Base-by-base conservation (phyloP, 1,140 invertebrate species). In the Galleria mellonella region DNA sequence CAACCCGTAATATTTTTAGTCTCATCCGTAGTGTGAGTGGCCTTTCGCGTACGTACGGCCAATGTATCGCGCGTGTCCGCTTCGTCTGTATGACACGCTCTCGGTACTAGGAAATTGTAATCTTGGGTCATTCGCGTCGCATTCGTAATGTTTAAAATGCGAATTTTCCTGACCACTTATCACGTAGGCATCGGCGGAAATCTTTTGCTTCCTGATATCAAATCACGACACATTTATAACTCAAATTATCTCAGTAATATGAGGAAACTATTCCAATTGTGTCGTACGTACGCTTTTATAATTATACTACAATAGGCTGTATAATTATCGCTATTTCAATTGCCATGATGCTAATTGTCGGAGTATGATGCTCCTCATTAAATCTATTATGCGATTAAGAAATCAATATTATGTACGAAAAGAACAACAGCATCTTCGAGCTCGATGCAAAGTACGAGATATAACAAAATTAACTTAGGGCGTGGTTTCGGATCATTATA, bases 1-100 rank as follows among this genome's bases (percentile, higher is more conserved):
- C 81, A 83, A 72, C 72, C 59, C 67, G 72, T 62, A 77, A 77
- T 82, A 84, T 84, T 83, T 84, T 83, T 84, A 83, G 81, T 75
- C 69, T 65, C 71, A 67, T 52, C 43, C 58, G 44, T 33, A 64
- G 74, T 74, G 73, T 74, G 72, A 53, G 72, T 71, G 69, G 61
- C 65, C 68, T 81, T 67, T 72, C 65, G 54, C 54, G 44, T 63
- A 37, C 17, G 29, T 40, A 27, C 30, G 27, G 1, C n/a, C 35
- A 37, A 9, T 13, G 35, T 50, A 36, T 50, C 17, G 17, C 17
- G 2, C 17, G 6, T 23, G 17, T 23, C 17, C 44, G 40, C 48
- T 42, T 37, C 53, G 54, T 45, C 41, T 43, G 47, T 58, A 52
- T 47, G 51, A 61, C 53, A 36, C 45, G 50, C 57, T 49, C 53